Evolutionary conservation across 2,888 invertebrate species (phyloP), one percentile per base, ranked within the genome.

Genomic region (Drepana falcataria): DNA sequence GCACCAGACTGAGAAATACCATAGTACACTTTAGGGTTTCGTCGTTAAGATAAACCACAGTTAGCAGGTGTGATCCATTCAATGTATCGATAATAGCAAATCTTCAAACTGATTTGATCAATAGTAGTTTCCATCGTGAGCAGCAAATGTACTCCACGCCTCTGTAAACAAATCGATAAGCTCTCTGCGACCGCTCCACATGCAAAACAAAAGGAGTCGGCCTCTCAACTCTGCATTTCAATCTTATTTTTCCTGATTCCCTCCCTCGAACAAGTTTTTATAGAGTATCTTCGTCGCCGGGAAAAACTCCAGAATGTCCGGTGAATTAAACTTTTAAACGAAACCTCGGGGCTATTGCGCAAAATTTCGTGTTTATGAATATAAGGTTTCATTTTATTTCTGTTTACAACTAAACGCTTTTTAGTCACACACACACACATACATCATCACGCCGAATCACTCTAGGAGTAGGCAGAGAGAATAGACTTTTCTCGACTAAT

Each of bases 71-170:
- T 21, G 21, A 21, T 21, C 21, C 21, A 21, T 21, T 21, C 21
- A 21, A 21, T 21, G 21, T 21, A 21, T 21, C 21, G 21, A 21
- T 21, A 21, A 21, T 21, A 21, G 21, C 21, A 21, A 21, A 21
- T 21, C 21, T 21, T 21, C 21, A 1, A 3, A 37, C 37, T 1
- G 0, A 3, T 37, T 4, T 37, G 5, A 37, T 4, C 4, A 37
- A 37, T 37, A 37, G 3, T 44, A 44, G n/a, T 3, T 34, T 34
- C 1, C 5, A 9, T 49, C 35, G 21, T 3, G 49, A 51, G 40
- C n/a, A 40, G 21, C 21, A 21, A 21, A 57, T 63, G 54, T 57
- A 65, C 63, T 65, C 66, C 65, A 62, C 62, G 70, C 64, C 64
- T 69, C 66, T 62, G 59, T 59, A 58, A 63, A 64, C 44, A 9